Evolutionary conservation across 1,140 invertebrate species (phyloP), one percentile per base, ranked within the genome.

Genomic region (Sycobia sp.): DNA sequence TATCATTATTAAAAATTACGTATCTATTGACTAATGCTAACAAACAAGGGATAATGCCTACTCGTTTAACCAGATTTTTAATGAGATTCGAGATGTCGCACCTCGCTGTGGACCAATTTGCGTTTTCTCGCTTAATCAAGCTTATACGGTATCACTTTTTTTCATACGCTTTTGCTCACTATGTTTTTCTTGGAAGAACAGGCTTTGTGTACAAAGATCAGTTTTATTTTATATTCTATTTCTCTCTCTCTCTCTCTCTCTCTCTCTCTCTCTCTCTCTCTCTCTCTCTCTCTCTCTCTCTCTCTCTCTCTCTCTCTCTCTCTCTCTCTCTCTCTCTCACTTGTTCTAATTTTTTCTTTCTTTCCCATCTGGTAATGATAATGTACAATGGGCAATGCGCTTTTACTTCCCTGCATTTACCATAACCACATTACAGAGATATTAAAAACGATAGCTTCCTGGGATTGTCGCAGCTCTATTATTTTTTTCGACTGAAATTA

Each of bases 401-500:
- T 22, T 53, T 11, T 20, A 38, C 32, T 38, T 61, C 7, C 5
- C 22, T 27, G 54, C n/a, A 51, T 47, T 13, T 39, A 54, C 7
- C 49, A 51, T 18, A 36, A 9, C 41, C 11, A 32, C 5, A 47
- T 53, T 47, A 47, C 41, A 47, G 32, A 55, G 16, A 22, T 62
- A 62, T 13, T 46, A 16, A 18, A 56, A 55, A 62, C 32, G 43
- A 44, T 22, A 41, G 13, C 29, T 43, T 63, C 9, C 27, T 57
- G 25, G 27, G 54, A 63, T 63, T 57, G 54, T 63, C 61, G 29
- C 46, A 51, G 32, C 61, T 63, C n/a, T n/a, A 32, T 51, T 47
- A 62, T 39, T 50, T 18, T 34, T 49, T 46, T 29, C 41, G 2
- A 39, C 20, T 20, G 16, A 38, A 29, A 27, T 34, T 8, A 13